Evolutionary conservation across 2,797 vertebrate genomes (phyloP).

Genomic region (Sciaenops ocellatus): DNA sequence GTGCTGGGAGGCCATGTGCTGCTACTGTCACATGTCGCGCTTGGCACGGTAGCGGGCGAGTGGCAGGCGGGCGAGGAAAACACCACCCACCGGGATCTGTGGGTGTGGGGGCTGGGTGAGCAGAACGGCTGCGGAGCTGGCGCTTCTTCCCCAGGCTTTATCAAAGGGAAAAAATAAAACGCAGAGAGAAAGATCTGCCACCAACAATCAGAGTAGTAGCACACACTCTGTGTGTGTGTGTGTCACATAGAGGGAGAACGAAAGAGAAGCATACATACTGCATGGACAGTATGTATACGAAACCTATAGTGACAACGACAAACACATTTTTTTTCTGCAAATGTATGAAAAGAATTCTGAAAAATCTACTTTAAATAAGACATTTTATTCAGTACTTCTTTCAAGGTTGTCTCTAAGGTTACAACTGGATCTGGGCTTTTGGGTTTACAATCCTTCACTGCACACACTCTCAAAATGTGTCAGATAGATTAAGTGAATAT

Average conservation of each 20-base stretch:
- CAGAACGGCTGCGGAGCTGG: conserved; percentile 59
- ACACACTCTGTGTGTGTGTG: conserved; percentile 21
- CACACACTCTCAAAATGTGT: conserved; percentile 1
- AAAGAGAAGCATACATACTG: conserved; percentile 16
- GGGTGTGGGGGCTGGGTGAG: conserved; percentile 67
- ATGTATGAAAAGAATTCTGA: neutral
- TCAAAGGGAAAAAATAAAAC: conserved; percentile 74
- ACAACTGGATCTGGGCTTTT: neutral
- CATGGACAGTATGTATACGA: neutral
- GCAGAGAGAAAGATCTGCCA: conserved; percentile 79
- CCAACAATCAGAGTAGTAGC: conserved; percentile 74
- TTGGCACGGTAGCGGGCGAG: conserved; percentile 71
- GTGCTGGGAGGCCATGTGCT: conserved; percentile 76
- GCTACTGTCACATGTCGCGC: conserved; percentile 81
- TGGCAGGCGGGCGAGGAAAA: conserved; percentile 76
- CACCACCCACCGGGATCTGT: conserved; percentile 80
- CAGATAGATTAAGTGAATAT: neutral
- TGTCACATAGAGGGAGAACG: neutral
- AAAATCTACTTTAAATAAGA: neutral
- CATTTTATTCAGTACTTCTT: neutral
- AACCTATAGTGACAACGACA: neutral
- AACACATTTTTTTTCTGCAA: neutral
- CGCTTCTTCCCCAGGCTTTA: conserved; percentile 75
- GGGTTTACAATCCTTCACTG: neutral
- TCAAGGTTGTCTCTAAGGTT: neutral